Conservation (phyloP, 2,113 vertebrate species). For the Tenrec ecaudatus region DNA sequence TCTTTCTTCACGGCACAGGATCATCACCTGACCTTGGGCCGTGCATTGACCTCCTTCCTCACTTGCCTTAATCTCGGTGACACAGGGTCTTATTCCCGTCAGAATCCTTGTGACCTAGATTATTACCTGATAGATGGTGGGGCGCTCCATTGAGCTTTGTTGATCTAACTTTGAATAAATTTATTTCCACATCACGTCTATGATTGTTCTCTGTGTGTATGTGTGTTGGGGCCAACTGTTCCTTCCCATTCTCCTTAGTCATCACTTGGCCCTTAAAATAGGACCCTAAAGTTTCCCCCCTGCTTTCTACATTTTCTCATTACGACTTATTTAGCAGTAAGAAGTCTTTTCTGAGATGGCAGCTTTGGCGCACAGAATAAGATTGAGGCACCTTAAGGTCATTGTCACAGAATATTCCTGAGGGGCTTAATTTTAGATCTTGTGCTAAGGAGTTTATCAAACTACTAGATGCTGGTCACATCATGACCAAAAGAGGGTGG, state of each 20-base stretch:
- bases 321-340: not conserved
- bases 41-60: not conserved
- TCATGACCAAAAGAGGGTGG: not conserved
- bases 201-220: slow-evolving; percentile 2
- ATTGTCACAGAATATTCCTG: not conserved
- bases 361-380: not conserved
- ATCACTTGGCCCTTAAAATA: not conserved
- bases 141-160: not conserved
- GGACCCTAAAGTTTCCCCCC: too few relatives aligned
- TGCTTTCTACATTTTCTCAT: not conserved
- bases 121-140: not conserved
- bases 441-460: slow-evolving; percentile 18
- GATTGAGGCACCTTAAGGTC: not conserved
- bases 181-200: not conserved
- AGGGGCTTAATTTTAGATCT: not conserved
- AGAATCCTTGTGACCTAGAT: not conserved
- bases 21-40: not conserved
- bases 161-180: slow-evolving; percentile 6
- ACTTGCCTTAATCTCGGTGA: not conserved
- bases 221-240: not conserved
- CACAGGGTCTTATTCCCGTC: not conserved
- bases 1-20: not conserved
- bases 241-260: not conserved
- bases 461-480: not conserved
- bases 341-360: not conserved